Evolutionary conservation across 2,113 vertebrate genomes (phyloP).

Genomic region (Hyla sarda): DNA sequence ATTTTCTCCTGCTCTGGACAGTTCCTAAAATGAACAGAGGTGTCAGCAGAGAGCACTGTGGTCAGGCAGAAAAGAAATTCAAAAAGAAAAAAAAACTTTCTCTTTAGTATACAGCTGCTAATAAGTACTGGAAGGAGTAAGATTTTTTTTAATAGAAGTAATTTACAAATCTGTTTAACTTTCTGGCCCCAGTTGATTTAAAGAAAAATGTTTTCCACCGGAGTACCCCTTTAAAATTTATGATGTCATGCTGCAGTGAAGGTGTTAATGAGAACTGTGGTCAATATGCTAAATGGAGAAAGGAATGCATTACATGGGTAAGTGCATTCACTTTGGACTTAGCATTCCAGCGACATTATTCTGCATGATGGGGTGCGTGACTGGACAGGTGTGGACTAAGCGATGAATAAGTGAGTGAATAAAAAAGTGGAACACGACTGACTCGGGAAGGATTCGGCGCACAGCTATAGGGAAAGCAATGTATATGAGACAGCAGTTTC

Average conservation of each 20-base stretch:
- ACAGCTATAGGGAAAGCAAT: conserved; percentile 15
- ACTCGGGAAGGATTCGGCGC: not conserved
- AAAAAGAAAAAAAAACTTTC: too few relatives aligned
- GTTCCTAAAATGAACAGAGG: too few relatives aligned
- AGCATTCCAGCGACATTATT: conserved; percentile 34
- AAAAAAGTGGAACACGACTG: conserved; percentile 15
- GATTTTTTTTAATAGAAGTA: too few relatives aligned
- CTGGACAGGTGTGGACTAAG: conserved; percentile 37
- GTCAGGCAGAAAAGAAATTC: too few relatives aligned
- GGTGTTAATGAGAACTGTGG: not conserved
- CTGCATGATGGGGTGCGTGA: conserved; percentile 37
- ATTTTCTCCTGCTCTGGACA: too few relatives aligned
- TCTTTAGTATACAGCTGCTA: too few relatives aligned
- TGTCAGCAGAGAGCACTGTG: too few relatives aligned
- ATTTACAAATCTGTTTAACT: too few relatives aligned
- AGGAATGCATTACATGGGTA: conserved; percentile 37
- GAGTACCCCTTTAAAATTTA: not conserved
- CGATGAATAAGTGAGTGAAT: conserved; percentile 34
- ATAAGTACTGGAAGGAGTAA: too few relatives aligned
- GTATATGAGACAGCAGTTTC: conserved; percentile 23
- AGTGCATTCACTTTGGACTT: conserved; percentile 9
- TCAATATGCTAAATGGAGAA: conserved; percentile 26
- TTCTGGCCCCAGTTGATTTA: too few relatives aligned
- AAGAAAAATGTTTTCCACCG: too few relatives aligned
- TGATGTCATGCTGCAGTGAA: not conserved